phyloP scores from a whole-genome alignment of 2,888 invertebrate genomes.

The Protophormia terraenovae region DNA sequence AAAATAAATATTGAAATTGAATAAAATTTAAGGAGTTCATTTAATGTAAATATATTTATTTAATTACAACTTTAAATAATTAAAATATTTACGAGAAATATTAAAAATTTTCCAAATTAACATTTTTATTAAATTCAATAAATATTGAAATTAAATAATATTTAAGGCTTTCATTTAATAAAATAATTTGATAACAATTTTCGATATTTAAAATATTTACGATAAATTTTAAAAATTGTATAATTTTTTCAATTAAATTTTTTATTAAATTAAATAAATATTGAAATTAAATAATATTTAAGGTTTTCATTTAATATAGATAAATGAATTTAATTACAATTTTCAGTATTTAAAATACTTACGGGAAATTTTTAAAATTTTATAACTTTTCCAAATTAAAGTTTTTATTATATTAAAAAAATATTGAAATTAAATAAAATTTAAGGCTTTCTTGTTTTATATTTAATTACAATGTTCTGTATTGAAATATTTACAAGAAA shows the following conservation, averaged over 20 bases:
- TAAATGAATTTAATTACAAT: too few species aligned
- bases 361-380: neutral
- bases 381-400: too few species aligned
- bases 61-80: neutral
- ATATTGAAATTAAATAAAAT: too few species aligned
- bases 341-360: neutral
- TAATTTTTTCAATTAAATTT: neutral
- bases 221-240: neutral
- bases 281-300: neutral
- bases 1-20: neutral
- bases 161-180: neutral
- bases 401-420: too few species aligned
- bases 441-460: too few species aligned
- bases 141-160: neutral
- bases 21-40: neutral
- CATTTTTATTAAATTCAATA: too few species aligned
- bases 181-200: too few species aligned
- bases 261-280: neutral
- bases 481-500: too few species aligned
- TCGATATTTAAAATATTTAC: constrained; percentile 5
- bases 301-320: too few species aligned
- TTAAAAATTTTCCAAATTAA: too few species aligned
- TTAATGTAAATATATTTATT: neutral
- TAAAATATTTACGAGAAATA: too few species aligned
- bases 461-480: too few species aligned